phyloP scores from a whole-genome alignment of 2,888 invertebrate genomes.

The Coelinius sp. region DNA sequence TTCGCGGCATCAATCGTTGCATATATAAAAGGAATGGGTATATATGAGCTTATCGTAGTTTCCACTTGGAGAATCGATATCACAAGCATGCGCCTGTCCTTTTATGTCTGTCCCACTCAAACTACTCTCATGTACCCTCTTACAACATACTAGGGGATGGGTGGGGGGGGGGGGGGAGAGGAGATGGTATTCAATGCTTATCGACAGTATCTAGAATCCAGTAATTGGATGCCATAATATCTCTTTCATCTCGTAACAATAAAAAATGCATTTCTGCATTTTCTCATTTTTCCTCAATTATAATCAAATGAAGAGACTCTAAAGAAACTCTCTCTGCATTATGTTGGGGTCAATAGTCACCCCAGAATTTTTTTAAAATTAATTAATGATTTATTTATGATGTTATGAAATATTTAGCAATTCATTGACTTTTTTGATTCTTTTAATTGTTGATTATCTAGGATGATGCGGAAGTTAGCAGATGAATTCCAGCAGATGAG shows the following conservation, averaged over 20 bases:
- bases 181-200: slow-evolving; percentile 17
- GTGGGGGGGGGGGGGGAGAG: not conserved
- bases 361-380: not conserved
- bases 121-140: slow-evolving; percentile 26
- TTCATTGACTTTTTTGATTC: no score
- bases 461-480: no score
- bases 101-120: slow-evolving; percentile 25
- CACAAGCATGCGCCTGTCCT: slow-evolving; percentile 48
- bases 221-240: slow-evolving; percentile 40
- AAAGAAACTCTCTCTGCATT: not conserved
- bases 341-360: not conserved
- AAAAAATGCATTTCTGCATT: not conserved
- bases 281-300: not conserved
- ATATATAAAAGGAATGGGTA: slow-evolving; percentile 22
- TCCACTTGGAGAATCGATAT: slow-evolving; percentile 48
- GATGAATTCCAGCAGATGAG: no score
- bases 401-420: no score
- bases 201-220: slow-evolving; percentile 35
- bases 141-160: not conserved
- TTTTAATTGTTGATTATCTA: no score
- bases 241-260: slow-evolving; percentile 22
- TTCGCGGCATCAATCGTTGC: slow-evolving; percentile 39
- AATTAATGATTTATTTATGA: no score
- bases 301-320: not conserved
- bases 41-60: slow-evolving; percentile 38